These are phyloP conservation scores for Agrypnus murinus DNA, from an alignment of 2,888 invertebrate species.

Conservation along the genomic window DNA sequence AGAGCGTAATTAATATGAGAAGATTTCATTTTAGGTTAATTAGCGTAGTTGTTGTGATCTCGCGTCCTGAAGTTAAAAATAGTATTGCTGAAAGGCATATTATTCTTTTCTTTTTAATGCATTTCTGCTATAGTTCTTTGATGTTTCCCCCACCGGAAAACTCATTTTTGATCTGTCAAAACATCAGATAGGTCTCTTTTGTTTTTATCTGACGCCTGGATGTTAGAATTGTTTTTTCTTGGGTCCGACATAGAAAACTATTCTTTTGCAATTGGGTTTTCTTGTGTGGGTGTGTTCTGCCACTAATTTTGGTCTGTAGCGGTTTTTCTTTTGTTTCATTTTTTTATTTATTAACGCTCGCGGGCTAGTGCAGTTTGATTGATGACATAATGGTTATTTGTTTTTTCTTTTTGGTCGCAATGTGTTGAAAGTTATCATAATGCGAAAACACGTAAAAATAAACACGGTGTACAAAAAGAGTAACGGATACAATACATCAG, in stretches of 20 bases:
- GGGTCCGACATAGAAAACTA: conserved; percentile 19
- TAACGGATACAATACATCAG: conserved; percentile 40
- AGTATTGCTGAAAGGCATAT: no score
- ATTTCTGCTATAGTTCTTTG: conserved; percentile 41
- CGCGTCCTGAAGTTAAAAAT: neutral
- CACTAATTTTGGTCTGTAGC: conserved; percentile 23
- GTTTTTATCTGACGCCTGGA: conserved; percentile 40
- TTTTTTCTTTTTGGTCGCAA: conserved; percentile 31
- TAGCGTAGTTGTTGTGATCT: neutral
- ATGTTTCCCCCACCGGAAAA: conserved; percentile 46
- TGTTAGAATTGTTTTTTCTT: conserved; percentile 38
- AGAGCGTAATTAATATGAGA: conserved; percentile 5
- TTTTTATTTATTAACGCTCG: conserved; percentile 8
- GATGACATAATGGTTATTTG: conserved; percentile 30
- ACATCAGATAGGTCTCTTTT: conserved; percentile 45
- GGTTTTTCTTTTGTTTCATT: conserved; percentile 13
- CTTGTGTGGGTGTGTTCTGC: conserved; percentile 20
- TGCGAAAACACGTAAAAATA: conserved; percentile 29
- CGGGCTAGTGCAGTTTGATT: conserved; percentile 29
- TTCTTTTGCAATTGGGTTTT: conserved; percentile 39
- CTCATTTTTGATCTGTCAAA: conserved; percentile 52
- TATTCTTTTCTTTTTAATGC: neutral
- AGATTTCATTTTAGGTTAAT: conserved; percentile 6
- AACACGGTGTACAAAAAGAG: conserved; percentile 34
- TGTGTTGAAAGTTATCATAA: conserved; percentile 36